Conservation (phyloP, 37 sponge, comb jelly and placozoan genomes). For the Tethya wilhelma region DNA sequence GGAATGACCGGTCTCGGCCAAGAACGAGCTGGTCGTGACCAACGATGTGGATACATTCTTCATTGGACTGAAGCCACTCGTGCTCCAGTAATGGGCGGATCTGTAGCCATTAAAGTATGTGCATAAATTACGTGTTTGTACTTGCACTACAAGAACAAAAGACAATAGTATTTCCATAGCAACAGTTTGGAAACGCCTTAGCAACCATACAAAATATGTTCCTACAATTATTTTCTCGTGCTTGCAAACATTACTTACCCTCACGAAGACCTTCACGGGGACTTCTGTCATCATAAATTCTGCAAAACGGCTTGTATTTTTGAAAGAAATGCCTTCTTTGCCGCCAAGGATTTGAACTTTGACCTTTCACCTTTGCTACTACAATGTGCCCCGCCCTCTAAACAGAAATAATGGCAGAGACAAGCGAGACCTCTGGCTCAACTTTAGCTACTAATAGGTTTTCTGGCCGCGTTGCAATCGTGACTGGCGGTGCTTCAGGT, state of each 20-base stretch:
- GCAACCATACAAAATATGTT: neutral
- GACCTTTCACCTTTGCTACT: neutral
- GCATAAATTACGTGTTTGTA: neutral
- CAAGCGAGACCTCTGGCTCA: no score
- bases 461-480: constrained; percentile 49
- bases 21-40: constrained; percentile 76
- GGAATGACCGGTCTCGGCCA: constrained; percentile 64
- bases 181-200: no score
- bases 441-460: constrained; percentile 50
- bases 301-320: neutral
- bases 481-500: constrained; percentile 77
- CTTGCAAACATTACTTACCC: constrained; percentile 28
- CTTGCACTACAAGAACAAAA: neutral
- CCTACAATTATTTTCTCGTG: neutral
- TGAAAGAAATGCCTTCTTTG: no score
- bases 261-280: constrained; percentile 55
- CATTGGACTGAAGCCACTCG: constrained; percentile 47
- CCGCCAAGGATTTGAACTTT: neutral
- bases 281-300: constrained; percentile 38
- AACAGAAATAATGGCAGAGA: no score
- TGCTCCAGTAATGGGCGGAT: constrained; percentile 51
- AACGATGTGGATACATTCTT: constrained; percentile 49
- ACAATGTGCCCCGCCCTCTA: neutral
- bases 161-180: no score
- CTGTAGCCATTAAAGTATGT: neutral